These are phyloP conservation scores for Galbula dea DNA, from an alignment of 2,113 vertebrate species.

Conservation along the genomic window DNA sequence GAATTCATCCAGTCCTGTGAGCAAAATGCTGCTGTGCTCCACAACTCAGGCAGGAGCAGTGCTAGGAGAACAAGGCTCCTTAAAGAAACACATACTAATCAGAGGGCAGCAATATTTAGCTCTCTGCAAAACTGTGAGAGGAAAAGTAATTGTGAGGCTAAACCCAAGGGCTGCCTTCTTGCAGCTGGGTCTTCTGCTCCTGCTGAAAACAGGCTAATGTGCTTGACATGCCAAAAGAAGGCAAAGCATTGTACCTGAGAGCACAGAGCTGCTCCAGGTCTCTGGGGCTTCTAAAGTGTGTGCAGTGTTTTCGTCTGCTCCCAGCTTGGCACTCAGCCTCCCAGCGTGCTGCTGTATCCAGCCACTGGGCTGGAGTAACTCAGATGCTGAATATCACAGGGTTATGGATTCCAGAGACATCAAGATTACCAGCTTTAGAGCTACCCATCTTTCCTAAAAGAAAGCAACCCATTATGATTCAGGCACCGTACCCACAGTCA, in stretches of 20 bases:
- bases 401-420: background rate
- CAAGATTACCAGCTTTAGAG: background rate
- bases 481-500: background rate
- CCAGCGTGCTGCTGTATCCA: background rate
- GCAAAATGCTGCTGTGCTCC: background rate
- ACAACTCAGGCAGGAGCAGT: background rate
- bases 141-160: background rate
- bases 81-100: constrained; percentile 6
- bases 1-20: background rate
- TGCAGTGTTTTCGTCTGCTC: background rate
- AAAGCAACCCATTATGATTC: background rate
- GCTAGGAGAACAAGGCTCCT: background rate
- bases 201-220: background rate
- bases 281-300: background rate
- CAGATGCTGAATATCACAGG: background rate
- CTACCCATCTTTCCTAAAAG: background rate
- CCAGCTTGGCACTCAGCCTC: background rate
- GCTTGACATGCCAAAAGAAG: background rate
- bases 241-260: background rate
- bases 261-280: background rate
- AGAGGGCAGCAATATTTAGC: background rate
- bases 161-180: background rate
- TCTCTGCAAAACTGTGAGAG: background rate
- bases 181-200: background rate
- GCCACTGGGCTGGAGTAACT: background rate